Evolutionary conservation across 2,888 invertebrate genomes (phyloP), one percentile per base, ranked within the genome.

Genomic region (Junonia oenone): DNA sequence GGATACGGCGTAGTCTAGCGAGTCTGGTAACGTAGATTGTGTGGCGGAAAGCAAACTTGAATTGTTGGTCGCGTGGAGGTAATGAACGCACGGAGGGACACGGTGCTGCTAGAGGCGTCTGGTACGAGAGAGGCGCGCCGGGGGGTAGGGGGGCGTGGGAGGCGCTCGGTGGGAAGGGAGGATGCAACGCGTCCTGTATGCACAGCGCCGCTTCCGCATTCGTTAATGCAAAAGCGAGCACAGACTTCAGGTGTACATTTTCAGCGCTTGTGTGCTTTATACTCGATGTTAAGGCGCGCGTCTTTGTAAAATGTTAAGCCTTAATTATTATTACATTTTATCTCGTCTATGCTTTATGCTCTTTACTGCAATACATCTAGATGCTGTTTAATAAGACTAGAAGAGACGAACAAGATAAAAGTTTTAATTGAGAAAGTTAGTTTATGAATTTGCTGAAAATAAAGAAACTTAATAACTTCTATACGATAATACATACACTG

Each of bases 181-280:
- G 78, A 76, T 78, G 81, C 80, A 81, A 71, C 80, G 79, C 82
- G 86, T 84, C 85, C 83, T 89, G 87, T 88, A 84, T 89, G 89
- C 89, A 88, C 82, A 88, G 81, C 83, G 82, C 83, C 78, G 87
- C 87, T 89, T 89, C 89, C 90, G 89, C 89, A 89, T 88, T 89
- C 87, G 90, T 90, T 89, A 89, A 88, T 87, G 89, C 88, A 89
- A 89, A 89, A 87, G 88, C 89, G 83, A 77, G 84, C 78, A 78
- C 82, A 85, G 85, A 83, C 87, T 88, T 86, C 88, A 89, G 89
- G 89, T 89, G 87, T 88, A 87, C 83, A 87, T 85, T 89, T 89
- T 90, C 88, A 89, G 86, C 78, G 86, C 83, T 82, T 80, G 83
- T 88, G 80, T 85, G 81, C 85, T 85, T 84, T 84, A 82, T 82